Conservation (phyloP, 2,888 invertebrate species). For the Polyommatus iphigenia region DNA sequence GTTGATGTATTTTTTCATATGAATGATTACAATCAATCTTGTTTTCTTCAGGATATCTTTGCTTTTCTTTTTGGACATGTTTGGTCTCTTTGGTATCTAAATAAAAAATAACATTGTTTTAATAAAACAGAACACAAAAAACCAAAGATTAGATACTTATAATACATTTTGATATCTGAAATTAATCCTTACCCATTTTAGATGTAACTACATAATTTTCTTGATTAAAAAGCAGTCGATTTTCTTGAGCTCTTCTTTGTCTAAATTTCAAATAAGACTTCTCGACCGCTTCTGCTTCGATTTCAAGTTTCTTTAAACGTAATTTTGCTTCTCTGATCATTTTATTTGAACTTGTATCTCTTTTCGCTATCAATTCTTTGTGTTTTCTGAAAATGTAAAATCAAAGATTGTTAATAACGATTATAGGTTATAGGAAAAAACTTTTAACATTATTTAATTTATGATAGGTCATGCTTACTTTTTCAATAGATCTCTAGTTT, state of each 20-base stretch:
- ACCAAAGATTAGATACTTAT: neutral
- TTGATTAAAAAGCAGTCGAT: neutral
- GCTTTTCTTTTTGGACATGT: neutral
- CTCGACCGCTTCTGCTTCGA: conserved; percentile 81
- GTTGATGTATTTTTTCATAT: conserved; percentile 35
- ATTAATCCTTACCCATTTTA: neutral
- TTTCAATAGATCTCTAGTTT: neutral
- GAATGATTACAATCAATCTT: conserved; percentile 34
- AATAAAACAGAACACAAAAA: neutral
- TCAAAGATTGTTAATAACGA: neutral
- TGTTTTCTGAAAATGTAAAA: conserved; percentile 43
- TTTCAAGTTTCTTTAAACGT: conserved; percentile 76
- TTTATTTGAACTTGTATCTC: conserved; percentile 66
- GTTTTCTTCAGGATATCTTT: conserved; percentile 34
- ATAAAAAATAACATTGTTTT: neutral
- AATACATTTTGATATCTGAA: neutral
- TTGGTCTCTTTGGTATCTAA: neutral
- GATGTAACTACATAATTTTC: neutral
- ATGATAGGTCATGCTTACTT: neutral
- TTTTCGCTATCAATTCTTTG: conserved; percentile 38
- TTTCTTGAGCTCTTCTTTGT: conserved; percentile 47
- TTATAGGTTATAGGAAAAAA: neutral
- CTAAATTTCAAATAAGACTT: conserved; percentile 71
- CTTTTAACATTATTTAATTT: neutral
- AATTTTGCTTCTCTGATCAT: conserved; percentile 76